Evolutionary conservation across 2,888 invertebrate species (phyloP), one percentile per base, ranked within the genome.

Genomic region (Eledona agricola): DNA sequence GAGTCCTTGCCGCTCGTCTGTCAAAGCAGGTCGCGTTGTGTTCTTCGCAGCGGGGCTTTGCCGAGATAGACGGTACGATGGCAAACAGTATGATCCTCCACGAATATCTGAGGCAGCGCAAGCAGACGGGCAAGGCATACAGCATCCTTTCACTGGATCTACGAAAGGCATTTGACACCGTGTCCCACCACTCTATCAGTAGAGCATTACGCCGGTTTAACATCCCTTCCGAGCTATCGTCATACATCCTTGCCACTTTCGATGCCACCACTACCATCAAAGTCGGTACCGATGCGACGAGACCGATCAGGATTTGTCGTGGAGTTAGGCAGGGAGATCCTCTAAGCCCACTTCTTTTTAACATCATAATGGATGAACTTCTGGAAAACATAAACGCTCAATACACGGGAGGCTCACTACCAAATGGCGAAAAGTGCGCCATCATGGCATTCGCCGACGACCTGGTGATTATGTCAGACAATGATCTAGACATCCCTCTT

Each of bases 311-410:
- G 4, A 57, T 67, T 15, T 15, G 15, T 0, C 63, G 71, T 15
- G 74, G 75, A 1, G 75, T 75, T 1, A 64, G 70, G 4, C 76
- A 75, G 57, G 75, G 74, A 0, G 72, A 73, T 50, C 73, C 73
- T 1, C 51, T 75, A 5, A 71, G 71, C 1, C 58, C 59, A 1
- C 1, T 50, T 3, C 40, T 50, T 5, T 50, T 50, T 13, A 31
- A 38, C 10, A 7, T 51, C 1, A 42, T 42, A 5, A 9, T 50
- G 22, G 50, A 50, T 22, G 61, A 62, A 20, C 42, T 63, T 1
- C 38, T 63, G n/a, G 20, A 7, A 4, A 16, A 12, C 7, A 5
- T 50, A 19, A 11, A 38, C 15, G 2, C 2, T 12, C 11, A 23
- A 13, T 38, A 38, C 15, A 2, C 15, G 2, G 47, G 47, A 7